Conservation (phyloP, 2,797 vertebrate genomes). For the Cottoperca gobio region DNA sequence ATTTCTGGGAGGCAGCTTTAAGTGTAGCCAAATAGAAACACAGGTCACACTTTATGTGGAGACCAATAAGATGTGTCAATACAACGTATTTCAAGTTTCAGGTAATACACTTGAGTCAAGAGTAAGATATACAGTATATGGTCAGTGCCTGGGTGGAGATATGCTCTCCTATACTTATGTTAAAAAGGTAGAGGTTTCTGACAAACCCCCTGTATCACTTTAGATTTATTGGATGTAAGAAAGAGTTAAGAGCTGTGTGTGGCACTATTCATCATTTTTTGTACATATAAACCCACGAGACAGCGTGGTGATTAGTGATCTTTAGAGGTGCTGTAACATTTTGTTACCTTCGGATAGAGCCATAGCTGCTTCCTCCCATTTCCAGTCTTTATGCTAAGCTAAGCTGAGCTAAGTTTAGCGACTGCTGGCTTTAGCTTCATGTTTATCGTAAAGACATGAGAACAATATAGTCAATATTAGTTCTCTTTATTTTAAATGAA, state of each 20-base stretch:
- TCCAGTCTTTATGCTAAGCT: neutral
- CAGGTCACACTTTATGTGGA: neutral
- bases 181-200: too few species aligned
- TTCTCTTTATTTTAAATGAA: too few species aligned
- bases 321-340: too few species aligned
- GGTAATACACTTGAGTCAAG: neutral
- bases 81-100: neutral
- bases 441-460: neutral
- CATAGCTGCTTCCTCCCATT: too few species aligned
- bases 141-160: neutral
- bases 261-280: too few species aligned
- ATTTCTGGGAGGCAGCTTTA: neutral
- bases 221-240: too few species aligned
- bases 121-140: too few species aligned
- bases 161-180: neutral
- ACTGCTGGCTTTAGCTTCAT: neutral
- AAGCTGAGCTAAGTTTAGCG: neutral
- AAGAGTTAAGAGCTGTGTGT: too few species aligned
- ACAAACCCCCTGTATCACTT: neutral
- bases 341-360: too few species aligned
- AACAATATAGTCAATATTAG: too few species aligned
- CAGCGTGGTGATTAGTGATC: neutral
- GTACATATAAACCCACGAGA: neutral
- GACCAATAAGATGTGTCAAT: neutral
- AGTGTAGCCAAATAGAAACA: neutral